Conservation (phyloP, 2,888 invertebrate species). For the Cynaeus angustus region DNA sequence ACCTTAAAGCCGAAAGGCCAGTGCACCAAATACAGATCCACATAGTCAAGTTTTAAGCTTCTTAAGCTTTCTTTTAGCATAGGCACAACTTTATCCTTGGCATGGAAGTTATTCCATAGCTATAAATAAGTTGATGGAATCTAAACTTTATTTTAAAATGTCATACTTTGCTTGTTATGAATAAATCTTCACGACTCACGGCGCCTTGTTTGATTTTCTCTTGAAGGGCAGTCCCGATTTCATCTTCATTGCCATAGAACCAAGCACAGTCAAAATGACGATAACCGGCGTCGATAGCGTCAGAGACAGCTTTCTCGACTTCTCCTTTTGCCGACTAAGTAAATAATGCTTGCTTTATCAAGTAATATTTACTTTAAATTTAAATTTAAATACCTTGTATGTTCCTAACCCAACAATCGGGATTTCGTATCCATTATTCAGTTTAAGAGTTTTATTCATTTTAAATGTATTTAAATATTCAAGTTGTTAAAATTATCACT, state of each 20-base stretch:
- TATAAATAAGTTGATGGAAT: slow-evolving; percentile 49
- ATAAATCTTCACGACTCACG: slow-evolving; percentile 80
- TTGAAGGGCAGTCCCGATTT: slow-evolving; percentile 74
- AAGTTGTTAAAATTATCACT: background rate
- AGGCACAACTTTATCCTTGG: slow-evolving; percentile 74
- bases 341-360: slow-evolving; percentile 33
- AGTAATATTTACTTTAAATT: no score
- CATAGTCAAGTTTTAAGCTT: slow-evolving; percentile 63
- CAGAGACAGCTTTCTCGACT: slow-evolving; percentile 70
- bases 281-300: slow-evolving; percentile 78
- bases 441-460: slow-evolving; percentile 60
- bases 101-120: slow-evolving; percentile 79
- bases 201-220: slow-evolving; percentile 77
- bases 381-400: slow-evolving; percentile 72
- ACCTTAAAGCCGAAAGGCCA: slow-evolving; percentile 69
- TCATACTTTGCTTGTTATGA: slow-evolving; percentile 76
- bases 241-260: slow-evolving; percentile 75
- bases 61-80: slow-evolving; percentile 64
- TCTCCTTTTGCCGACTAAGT: slow-evolving; percentile 66
- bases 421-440: slow-evolving; percentile 77
- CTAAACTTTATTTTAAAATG: background rate
- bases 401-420: slow-evolving; percentile 80
- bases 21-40: slow-evolving; percentile 68
- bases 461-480: background rate
- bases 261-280: slow-evolving; percentile 80